These are phyloP conservation scores for Myodes glareolus DNA, from an alignment of 2,113 vertebrate species.

Conservation along the genomic window DNA sequence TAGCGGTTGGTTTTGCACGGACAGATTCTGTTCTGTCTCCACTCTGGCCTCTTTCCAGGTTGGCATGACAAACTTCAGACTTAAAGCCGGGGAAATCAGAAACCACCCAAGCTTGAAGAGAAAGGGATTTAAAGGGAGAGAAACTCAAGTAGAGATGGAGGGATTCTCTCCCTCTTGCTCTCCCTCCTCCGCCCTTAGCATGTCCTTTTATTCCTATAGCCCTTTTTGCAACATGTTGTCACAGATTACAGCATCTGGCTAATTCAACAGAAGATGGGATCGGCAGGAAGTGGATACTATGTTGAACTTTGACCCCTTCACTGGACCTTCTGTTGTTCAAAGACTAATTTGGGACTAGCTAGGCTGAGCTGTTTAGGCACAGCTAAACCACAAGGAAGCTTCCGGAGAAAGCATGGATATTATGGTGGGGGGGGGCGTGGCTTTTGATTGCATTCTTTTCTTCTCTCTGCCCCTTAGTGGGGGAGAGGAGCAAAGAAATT, in stretches of 20 bases:
- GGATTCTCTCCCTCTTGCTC: background rate
- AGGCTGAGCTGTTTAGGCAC: too few relatives aligned
- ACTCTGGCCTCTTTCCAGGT: background rate
- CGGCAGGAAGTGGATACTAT: background rate
- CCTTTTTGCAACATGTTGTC: conserved; percentile 42
- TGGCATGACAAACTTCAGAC: background rate
- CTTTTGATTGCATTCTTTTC: rapidly evolving
- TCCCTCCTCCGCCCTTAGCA: background rate
- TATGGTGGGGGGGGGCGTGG: rapidly evolving
- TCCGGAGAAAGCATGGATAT: background rate
- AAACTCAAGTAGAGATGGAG: background rate
- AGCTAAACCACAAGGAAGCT: background rate
- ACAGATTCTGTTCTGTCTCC: background rate
- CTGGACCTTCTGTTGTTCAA: background rate
- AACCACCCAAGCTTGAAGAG: background rate
- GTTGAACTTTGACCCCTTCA: conserved; percentile 55
- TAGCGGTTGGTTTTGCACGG: rapidly evolving
- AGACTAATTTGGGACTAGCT: rapidly evolving
- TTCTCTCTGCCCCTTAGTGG: background rate
- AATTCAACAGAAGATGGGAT: conserved; percentile 35
- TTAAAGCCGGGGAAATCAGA: background rate
- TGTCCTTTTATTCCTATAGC: conserved; percentile 66
- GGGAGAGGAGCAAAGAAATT: background rate
- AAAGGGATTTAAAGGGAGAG: background rate
- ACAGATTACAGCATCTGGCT: conserved; percentile 44